Evolutionary conservation across 35 echinoderm and acorn worm species (phyloP), one percentile per base, ranked within the genome.

Genomic region (Ophioderma brevispina): DNA sequence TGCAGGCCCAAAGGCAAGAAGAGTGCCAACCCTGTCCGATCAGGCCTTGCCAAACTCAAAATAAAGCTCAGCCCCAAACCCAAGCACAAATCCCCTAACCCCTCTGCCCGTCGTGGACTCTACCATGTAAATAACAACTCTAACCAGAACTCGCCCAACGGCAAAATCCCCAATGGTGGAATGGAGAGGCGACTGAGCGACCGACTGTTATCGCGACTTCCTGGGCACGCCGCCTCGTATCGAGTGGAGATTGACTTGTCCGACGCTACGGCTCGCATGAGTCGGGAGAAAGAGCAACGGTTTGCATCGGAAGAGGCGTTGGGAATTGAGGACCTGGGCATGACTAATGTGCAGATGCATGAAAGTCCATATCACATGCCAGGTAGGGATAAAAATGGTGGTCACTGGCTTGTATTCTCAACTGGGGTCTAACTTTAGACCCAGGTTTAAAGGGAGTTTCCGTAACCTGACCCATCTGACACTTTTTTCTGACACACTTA

Each of bases 281-380:
- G 50, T 64, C 32, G 83, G 52, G 81, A 49, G 28, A 25, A 21
- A 32, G 63, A 59, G 52, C 46, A 33, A 85, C 83, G 52, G 43
- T 59, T 85, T 59, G 83, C 83, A 2, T 85, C 83, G 0, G 83
- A 85, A 37, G 46, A 85, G 37, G 83, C 83, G n/a, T 64, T 85
- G 52, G 83, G 63, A 34, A n/a, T 85, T 31, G 83, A 85, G 1
- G 83, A 85, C 19, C 39, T 70, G n/a, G 59, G 59, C 59, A 70
- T 70, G 59, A 30, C 28, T 3, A 70, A 70, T 70, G 59, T 70
- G 10, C 6, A 13, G 59, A 18, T 70, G 28, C 59, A 70, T 70
- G 59, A 70, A 2, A 6, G 6, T 3, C 10, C 10, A 2, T 70
- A 70, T 70, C 59, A 70, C 2, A 6, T 18, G 2, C 59, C 15